These are phyloP conservation scores for Drosophila fulvimacula DNA, from an alignment of 2,888 invertebrate genomes.

Conservation along the genomic window DNA sequence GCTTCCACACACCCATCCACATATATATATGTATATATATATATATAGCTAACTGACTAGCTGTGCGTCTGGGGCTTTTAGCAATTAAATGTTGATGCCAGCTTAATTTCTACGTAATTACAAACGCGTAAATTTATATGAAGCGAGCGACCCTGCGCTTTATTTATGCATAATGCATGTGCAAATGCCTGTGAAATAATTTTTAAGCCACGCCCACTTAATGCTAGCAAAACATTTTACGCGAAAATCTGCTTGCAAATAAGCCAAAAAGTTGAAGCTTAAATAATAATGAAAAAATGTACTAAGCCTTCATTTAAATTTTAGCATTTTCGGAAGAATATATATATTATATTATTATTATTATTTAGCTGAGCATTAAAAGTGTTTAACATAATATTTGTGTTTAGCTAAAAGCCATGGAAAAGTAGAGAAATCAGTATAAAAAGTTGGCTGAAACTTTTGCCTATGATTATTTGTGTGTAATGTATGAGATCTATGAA, in stretches of 20 bases:
- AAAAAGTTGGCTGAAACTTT: neutral
- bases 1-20: neutral
- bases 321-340: neutral
- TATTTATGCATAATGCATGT: slow-evolving; percentile 72
- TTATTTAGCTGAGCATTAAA: neutral
- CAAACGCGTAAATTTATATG: slow-evolving; percentile 73
- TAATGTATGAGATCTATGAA: neutral
- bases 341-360: neutral
- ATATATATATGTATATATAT: neutral
- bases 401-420: neutral
- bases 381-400: neutral
- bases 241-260: slow-evolving; percentile 26
- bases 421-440: neutral
- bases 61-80: slow-evolving; percentile 50
- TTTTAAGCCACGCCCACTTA: slow-evolving; percentile 35
- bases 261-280: slow-evolving; percentile 25
- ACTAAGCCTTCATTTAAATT: slow-evolving; percentile 5
- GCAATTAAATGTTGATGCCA: slow-evolving; percentile 77
- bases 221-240: slow-evolving; percentile 11
- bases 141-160: slow-evolving; percentile 17
- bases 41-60: neutral
- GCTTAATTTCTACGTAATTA: slow-evolving; percentile 77
- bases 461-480: neutral
- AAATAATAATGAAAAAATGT: slow-evolving; percentile 7
- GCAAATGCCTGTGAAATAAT: slow-evolving; percentile 67